A percentile compares a stretch with the other conserved stretches of the same genome.
Evolutionary conservation across 2,888 invertebrate species (phyloP).

Genomic region (Torymus texanus): DNA sequence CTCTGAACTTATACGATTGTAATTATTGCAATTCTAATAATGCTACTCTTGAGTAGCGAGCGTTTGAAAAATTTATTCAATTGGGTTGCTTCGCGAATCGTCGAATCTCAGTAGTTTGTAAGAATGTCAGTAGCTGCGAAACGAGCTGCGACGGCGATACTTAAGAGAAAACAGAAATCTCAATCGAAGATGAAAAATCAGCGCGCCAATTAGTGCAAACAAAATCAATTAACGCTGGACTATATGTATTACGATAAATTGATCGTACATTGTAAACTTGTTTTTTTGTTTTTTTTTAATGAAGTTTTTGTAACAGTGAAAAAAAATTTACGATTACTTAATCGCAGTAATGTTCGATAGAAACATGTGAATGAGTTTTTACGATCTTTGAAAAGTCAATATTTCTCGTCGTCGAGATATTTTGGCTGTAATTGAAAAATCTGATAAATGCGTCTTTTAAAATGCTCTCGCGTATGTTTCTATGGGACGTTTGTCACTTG

Average conservation of each 20-base stretch:
- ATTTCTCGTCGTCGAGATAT: slow-evolving; percentile 10
- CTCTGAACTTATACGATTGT: too few species aligned
- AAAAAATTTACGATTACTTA: background rate
- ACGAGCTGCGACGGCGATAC: background rate
- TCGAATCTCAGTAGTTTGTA: slow-evolving; percentile 35
- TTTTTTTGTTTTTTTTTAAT: background rate
- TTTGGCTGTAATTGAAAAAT: slow-evolving; percentile 11
- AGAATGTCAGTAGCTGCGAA: slow-evolving; percentile 1
- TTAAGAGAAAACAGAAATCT: slow-evolving; percentile 1
- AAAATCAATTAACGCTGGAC: slow-evolving; percentile 11
- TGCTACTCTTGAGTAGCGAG: too few species aligned
- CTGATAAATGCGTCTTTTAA: background rate
- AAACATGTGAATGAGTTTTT: slow-evolving; percentile 19
- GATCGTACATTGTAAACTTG: slow-evolving; percentile 5
- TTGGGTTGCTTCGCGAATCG: background rate
- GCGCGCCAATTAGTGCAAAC: background rate
- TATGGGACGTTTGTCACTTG: slow-evolving; percentile 10
- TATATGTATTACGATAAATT: background rate
- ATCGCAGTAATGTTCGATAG: background rate
- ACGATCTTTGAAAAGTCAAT: background rate
- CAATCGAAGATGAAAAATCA: background rate
- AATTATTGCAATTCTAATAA: too few species aligned
- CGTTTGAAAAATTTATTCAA: background rate
- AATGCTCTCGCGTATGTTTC: slow-evolving; percentile 20
- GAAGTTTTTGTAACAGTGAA: background rate